These are phyloP conservation scores for Drosophila macrospina DNA, from an alignment of 2,888 invertebrate genomes.

Conservation along the genomic window DNA sequence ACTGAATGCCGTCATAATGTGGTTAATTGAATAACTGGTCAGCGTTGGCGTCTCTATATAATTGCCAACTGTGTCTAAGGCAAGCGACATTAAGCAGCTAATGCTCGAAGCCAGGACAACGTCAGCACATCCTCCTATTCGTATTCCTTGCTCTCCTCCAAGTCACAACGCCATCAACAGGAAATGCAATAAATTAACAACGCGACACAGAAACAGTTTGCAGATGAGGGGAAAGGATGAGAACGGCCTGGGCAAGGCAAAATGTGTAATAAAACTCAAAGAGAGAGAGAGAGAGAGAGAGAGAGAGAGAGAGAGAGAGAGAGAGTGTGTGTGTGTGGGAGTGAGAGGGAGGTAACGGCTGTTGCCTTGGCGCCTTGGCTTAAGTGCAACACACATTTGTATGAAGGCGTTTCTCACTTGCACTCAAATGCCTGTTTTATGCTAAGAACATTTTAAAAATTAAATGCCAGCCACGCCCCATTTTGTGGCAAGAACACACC, in stretches of 20 bases:
- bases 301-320: neutral
- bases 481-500: conserved; percentile 46
- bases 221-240: conserved; percentile 36
- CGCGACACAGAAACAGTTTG: conserved; percentile 23
- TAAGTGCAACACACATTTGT: conserved; percentile 42
- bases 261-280: conserved; percentile 53
- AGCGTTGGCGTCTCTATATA: conserved; percentile 33
- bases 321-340: no score
- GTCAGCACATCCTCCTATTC: conserved; percentile 15
- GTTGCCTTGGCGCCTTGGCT: conserved; percentile 42
- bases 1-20: conserved; percentile 47
- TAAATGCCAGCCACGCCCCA: conserved; percentile 66
- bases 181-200: conserved; percentile 65
- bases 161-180: conserved; percentile 31
- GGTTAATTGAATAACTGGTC: conserved; percentile 51
- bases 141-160: neutral
- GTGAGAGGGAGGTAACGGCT: no score
- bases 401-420: conserved; percentile 25
- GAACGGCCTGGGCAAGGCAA: conserved; percentile 38
- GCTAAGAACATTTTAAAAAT: conserved; percentile 42
- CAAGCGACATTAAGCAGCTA: conserved; percentile 29
- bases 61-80: conserved; percentile 44
- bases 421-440: conserved; percentile 2
- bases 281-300: neutral
- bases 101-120: conserved; percentile 32